Base-by-base conservation (phyloP, 2,888 invertebrate genomes). In the Apotomis betuletana region DNA sequence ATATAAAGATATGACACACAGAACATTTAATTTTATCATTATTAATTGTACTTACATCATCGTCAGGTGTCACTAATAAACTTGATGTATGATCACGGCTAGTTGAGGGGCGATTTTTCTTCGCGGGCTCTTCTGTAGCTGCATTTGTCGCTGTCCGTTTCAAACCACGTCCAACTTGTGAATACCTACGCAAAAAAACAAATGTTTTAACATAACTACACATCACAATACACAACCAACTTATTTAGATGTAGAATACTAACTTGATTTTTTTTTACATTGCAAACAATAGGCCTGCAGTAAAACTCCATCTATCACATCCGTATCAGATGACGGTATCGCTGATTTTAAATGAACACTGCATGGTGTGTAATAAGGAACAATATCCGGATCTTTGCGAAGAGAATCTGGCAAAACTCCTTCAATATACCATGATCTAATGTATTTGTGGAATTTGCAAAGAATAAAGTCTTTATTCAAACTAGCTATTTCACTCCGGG, bases 21-120 rank as follows among this genome's bases (percentile, higher is more conserved):
- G 60, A 61, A 46, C 60, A 61, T 61, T 46, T 46, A 49, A 61
- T 27, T 46, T 46, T 10, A 61, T 27, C 44, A 61, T 49, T 61
- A 61, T 46, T 27, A 13, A 13, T 60, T 60, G 60, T 60, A 60
- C 60, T 60, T n/a, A 44, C 60, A 60, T 60, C 3, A 13, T 6
- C 9, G 9, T 46, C 46, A 8, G 46, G 46, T 8, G 9, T 46
- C 9, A 3, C 8, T 46, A 9, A 46, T 9, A 3, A 46, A 46
- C 46, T 46, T 9, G 9, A 6, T 6, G 46, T 46, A 8, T 5
- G 5, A 44, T 46, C 46, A 9, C 10, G 10, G 9, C 46, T 46
- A 46, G 46, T 46, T 46, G 46, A 46, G 3, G 46, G 46, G 3
- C 46, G 46, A 10, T 9, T 46, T 46, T 46, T 46, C 46, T 46